phyloP scores from a whole-genome alignment of 2,797 vertebrate species.

The Myioborus miniatus region DNA sequence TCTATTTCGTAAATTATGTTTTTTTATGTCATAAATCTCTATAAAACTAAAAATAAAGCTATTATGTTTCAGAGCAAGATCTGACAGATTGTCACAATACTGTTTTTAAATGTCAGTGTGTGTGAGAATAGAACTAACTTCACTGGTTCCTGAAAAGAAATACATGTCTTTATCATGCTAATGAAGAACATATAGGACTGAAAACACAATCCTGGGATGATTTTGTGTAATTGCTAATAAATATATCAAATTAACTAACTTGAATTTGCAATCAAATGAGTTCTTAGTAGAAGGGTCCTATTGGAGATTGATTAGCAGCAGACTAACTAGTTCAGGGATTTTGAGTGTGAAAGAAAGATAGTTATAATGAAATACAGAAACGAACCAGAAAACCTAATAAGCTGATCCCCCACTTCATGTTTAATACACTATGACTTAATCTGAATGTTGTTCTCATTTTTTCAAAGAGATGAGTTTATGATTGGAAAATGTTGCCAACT shows the following conservation, averaged over 20 bases:
- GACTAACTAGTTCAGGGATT: not conserved
- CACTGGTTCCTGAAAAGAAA: not conserved
- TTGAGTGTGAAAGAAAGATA: not conserved
- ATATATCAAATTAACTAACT: not conserved
- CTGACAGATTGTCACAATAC: slow-evolving; percentile 57
- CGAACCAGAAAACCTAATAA: not conserved
- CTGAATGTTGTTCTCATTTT: not conserved
- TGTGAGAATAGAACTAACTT: slow-evolving; percentile 21
- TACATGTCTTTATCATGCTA: not conserved
- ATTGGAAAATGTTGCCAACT: not conserved
- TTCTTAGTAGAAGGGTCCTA: not conserved
- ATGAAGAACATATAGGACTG: not conserved
- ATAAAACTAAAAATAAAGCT: slow-evolving; percentile 47
- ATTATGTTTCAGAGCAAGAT: slow-evolving; percentile 36
- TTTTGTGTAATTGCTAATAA: not conserved
- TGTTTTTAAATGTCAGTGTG: slow-evolving; percentile 34
- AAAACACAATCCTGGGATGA: not conserved
- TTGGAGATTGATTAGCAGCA: not conserved
- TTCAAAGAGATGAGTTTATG: not conserved
- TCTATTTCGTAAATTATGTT: not conserved
- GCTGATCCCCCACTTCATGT: not conserved
- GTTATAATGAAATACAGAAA: not conserved
- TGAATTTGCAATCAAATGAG: not conserved
- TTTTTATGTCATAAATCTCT: slow-evolving; percentile 44
- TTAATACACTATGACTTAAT: not conserved